A percentile compares a stretch with the other conserved stretches of the same genome.
phyloP scores from a whole-genome alignment of 2,797 vertebrate genomes.

The Gallirallus australis region DNA sequence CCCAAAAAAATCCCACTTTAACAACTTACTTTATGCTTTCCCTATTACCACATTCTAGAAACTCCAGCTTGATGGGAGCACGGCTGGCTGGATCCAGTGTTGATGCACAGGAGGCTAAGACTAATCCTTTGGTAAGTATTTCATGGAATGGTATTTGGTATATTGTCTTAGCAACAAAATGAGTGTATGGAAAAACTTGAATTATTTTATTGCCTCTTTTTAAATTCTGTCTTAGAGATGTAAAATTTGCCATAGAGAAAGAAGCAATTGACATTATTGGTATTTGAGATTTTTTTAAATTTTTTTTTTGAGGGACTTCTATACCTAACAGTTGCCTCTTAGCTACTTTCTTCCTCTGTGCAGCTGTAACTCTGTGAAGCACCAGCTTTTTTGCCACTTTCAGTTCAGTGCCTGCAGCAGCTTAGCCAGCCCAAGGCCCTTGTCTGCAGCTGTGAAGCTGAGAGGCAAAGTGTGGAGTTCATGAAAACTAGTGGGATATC shows the following conservation, averaged over 20 bases:
- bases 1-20: background rate
- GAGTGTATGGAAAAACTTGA: background rate
- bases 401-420: background rate
- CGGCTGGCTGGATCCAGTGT: conserved; percentile 48
- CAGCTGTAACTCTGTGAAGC: background rate
- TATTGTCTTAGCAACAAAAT: background rate
- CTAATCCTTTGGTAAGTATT: conserved; percentile 73
- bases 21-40: background rate
- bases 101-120: conserved; percentile 46
- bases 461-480: background rate
- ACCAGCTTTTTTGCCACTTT: background rate
- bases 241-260: background rate
- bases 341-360: background rate
- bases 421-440: background rate
- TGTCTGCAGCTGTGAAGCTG: background rate
- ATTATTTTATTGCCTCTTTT: background rate
- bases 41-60: background rate
- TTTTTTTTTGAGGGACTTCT: background rate
- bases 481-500: background rate
- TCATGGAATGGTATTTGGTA: background rate
- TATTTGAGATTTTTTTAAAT: background rate
- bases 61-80: conserved; percentile 39
- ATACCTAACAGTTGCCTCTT: background rate
- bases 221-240: background rate
- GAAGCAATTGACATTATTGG: background rate